Base-by-base conservation (phyloP, 1,140 invertebrate genomes). In the Diprion similis region DNA sequence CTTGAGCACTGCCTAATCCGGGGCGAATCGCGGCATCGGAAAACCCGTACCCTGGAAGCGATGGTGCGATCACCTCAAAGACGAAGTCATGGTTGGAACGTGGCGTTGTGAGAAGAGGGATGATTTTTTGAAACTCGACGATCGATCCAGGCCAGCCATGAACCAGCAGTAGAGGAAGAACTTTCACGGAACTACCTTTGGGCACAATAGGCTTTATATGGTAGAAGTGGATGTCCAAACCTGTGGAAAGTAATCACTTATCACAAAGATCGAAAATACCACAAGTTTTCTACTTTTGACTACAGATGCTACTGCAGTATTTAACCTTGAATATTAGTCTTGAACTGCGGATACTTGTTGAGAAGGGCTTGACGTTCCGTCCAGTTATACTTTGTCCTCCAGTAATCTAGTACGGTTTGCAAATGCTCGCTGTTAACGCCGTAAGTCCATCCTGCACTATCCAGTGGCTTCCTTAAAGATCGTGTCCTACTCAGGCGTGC, bases 71-170 rank as follows among this genome's bases (percentile, higher is more conserved):
- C 0, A 97, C 84, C 85, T 97, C 95, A 80, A 96, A 97, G 4
- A 94, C 94, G 74, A 94, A 92, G 73, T 93, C 88, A 13, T 86
- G 83, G 8, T 87, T 88, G 1, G 85, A 75, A 73, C 87, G 85
- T 0, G 89, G 88, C 10, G 87, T 90, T 0, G 91, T 94, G 11
- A 97, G 79, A 18, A 94, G 59, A 0, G 95, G 94, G 73, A 96
- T 92, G 1, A 96, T 89, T 79, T 95, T 93, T 76, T 95, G 94
- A 83, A 97, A 97, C 84, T 98, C 96, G 10, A 94, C 89, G 3
- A 97, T 89, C 0, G 94, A 95, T 45, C 97, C 96, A 3, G 97
- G 97, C 97, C 96, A 98, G 15, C 97, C 96, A 81, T 98, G 96
- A 6, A 96, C 79, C 1, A 98, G 37, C 0, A 98, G 79, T 19